Conservation (phyloP, 2,888 invertebrate genomes). For the Nomada fucata region DNA sequence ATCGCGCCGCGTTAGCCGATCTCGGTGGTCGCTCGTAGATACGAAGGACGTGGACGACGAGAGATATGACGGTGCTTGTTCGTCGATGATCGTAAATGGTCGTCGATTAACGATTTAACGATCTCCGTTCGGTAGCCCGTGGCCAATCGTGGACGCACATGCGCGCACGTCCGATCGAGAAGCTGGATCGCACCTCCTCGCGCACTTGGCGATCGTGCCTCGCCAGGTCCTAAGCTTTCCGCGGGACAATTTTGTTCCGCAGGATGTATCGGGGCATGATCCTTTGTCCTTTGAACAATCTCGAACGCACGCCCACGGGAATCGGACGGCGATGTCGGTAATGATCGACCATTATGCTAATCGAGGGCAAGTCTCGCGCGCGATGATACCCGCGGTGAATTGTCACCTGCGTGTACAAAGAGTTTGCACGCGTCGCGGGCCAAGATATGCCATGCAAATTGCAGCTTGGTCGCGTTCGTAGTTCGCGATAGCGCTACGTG, state of each 20-base stretch:
- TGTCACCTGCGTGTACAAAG: slow-evolving; percentile 72
- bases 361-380: slow-evolving; percentile 65
- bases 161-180: background rate
- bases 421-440: slow-evolving; percentile 33
- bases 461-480: slow-evolving; percentile 51
- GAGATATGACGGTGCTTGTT: slow-evolving; percentile 51
- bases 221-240: background rate
- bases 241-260: background rate
- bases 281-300: slow-evolving; percentile 44
- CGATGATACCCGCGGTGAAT: slow-evolving; percentile 70
- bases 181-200: slow-evolving; percentile 3
- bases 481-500: slow-evolving; percentile 48
- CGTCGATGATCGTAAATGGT: slow-evolving; percentile 48
- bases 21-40: slow-evolving; percentile 37
- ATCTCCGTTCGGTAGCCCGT: slow-evolving; percentile 12
- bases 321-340: slow-evolving; percentile 65
- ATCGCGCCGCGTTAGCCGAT: slow-evolving; percentile 23
- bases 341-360: slow-evolving; percentile 75
- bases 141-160: slow-evolving; percentile 19
- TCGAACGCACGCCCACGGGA: slow-evolving; percentile 70
- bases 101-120: slow-evolving; percentile 55
- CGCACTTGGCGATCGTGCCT: background rate
- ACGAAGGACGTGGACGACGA: slow-evolving; percentile 38
- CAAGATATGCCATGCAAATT: slow-evolving; percentile 65
- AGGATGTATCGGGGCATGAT: background rate